A percentile compares a stretch with the other conserved stretches of the same genome.
Evolutionary conservation across 2,888 invertebrate species (phyloP).

Genomic region (Chelonus formosanus): DNA sequence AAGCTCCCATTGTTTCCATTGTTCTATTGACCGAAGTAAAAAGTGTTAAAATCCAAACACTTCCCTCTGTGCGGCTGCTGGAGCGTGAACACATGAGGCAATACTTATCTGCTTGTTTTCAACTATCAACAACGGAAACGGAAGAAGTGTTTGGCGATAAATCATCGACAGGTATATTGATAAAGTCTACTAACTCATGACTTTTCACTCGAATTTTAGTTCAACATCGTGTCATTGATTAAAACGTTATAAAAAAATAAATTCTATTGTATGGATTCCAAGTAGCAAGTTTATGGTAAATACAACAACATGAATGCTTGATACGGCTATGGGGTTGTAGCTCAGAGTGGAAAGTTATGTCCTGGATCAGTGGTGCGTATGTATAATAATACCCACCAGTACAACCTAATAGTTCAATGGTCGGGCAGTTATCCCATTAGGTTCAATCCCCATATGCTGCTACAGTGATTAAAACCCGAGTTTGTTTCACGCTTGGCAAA

Average conservation of each 20-base stretch:
- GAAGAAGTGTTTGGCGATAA: constrained; percentile 17
- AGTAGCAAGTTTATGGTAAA: too few species aligned
- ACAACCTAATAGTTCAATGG: constrained; percentile 8
- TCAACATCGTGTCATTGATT: background rate
- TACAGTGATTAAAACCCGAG: constrained; percentile 18
- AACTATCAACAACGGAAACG: constrained; percentile 10
- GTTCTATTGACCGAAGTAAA: too few species aligned
- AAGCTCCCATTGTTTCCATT: too few species aligned
- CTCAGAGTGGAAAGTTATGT: background rate
- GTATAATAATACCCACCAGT: background rate
- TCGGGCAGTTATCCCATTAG: constrained; percentile 29
- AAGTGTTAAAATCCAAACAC: too few species aligned
- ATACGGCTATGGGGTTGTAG: constrained; percentile 6
- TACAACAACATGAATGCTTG: background rate
- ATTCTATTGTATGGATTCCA: too few species aligned
- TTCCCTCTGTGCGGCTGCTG: too few species aligned
- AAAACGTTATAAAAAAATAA: too few species aligned
- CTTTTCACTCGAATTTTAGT: constrained; percentile 23
- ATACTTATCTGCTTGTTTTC: constrained; percentile 17
- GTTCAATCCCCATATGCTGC: constrained; percentile 11
- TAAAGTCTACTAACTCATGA: background rate
- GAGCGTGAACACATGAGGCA: background rate
- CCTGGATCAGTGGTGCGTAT: background rate
- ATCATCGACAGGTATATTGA: constrained; percentile 25
- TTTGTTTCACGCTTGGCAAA: constrained; percentile 1